phyloP scores from a whole-genome alignment of 2,113 vertebrate genomes.

The Vulpes vulpes region DNA sequence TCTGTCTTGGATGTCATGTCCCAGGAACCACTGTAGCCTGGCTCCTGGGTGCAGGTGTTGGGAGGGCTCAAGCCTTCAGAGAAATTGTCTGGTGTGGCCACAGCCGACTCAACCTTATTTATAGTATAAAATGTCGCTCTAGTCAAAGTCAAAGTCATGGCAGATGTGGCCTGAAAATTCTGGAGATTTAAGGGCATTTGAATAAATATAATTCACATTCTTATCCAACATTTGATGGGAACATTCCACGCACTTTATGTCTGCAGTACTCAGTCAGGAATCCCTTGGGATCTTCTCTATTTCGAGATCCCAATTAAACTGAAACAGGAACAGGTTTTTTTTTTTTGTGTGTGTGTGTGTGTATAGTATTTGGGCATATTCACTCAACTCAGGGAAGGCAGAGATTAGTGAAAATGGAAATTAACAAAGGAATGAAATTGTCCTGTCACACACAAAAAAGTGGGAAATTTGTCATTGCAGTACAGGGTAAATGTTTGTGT shows the following conservation, averaged over 20 bases:
- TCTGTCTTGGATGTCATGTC: neutral
- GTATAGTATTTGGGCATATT: constrained; percentile 8
- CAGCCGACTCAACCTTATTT: neutral
- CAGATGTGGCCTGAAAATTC: neutral
- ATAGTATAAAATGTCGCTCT: neutral
- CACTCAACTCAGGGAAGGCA: constrained; percentile 34
- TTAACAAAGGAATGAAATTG: constrained; percentile 15
- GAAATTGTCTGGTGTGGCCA: neutral
- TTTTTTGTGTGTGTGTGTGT: neutral
- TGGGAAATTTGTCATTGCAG: constrained; percentile 1
- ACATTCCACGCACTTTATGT: constrained; percentile 1
- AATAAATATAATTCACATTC: constrained; percentile 58
- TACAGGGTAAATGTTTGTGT: neutral
- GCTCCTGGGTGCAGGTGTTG: neutral
- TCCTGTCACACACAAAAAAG: constrained; percentile 14
- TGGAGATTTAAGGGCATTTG: constrained; percentile 42
- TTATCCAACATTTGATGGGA: constrained; percentile 42
- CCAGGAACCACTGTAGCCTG: neutral
- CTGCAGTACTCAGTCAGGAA: constrained; percentile 28
- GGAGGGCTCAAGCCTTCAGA: neutral
- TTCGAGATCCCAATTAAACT: constrained; percentile 68
- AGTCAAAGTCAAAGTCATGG: neutral
- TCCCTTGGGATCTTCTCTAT: constrained; percentile 10
- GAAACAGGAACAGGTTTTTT: constrained; percentile 38
- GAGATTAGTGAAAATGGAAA: constrained; percentile 67